A percentile compares a stretch with the other conserved stretches of the same genome.
Conservation (phyloP, 2,888 invertebrate genomes). For the Chrysodeixis includens region DNA sequence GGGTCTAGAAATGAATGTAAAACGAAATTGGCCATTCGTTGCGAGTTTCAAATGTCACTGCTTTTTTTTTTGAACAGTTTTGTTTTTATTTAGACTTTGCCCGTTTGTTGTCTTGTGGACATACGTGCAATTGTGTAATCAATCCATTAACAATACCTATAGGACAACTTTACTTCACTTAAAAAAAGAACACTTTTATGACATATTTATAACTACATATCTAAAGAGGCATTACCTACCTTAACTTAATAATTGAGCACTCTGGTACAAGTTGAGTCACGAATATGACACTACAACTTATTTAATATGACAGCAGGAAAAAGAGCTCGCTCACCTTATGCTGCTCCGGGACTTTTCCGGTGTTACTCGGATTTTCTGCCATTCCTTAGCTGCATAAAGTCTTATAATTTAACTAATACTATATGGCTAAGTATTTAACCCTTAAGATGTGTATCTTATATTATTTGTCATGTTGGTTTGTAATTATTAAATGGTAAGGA, state of each 20-base stretch:
- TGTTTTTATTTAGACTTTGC: neutral
- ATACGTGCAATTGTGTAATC: neutral
- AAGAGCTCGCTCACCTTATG: constrained; percentile 3
- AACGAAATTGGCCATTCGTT: constrained; percentile 35
- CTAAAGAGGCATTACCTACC: too few relatives aligned
- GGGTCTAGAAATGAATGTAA: constrained; percentile 46
- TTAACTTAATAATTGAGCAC: neutral
- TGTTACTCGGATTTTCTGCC: neutral
- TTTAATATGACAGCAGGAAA: neutral
- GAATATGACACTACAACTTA: neutral
- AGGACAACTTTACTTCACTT: too few relatives aligned
- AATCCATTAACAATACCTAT: too few relatives aligned
- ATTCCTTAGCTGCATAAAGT: neutral
- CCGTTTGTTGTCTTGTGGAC: neutral
- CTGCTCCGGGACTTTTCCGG: neutral
- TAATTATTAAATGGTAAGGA: too few relatives aligned
- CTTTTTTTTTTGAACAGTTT: neutral
- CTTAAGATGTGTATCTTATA: too few relatives aligned
- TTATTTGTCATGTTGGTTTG: too few relatives aligned
- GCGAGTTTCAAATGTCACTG: constrained; percentile 13
- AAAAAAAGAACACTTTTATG: too few relatives aligned
- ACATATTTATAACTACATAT: too few relatives aligned
- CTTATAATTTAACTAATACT: neutral
- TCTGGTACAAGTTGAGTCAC: neutral
- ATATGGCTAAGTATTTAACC: neutral